Base-by-base conservation (phyloP, 1,140 invertebrate species). In the Drosophila bocki region DNA sequence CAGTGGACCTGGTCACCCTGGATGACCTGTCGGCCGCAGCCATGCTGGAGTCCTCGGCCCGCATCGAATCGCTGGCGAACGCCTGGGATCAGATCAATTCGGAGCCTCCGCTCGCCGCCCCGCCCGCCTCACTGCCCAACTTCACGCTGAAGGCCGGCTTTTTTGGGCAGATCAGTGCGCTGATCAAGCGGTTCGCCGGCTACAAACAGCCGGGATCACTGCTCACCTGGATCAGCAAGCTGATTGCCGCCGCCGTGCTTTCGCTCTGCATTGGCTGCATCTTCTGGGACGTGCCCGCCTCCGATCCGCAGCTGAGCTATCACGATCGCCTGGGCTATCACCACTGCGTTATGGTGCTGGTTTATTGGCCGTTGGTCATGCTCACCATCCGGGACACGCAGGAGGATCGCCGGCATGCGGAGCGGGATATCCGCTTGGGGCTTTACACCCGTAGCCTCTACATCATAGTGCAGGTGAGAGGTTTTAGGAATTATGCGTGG, bases 11-110 rank as follows among this genome's bases (percentile, higher is more conserved):
- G 68, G 98, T 99, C 7, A 99, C 98, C 0, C 91, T 98, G 82
- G 98, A 99, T 90, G 97, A 98, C 91, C 93, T 99, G 50, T 98
- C 97, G 7, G 95, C 97, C 1, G 98, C 98, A 90, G 98, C 98
- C 15, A 97, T 98, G 96, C 91, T 98, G 53, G 98, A 99, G 93
- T 99, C 98, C 1, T 98, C 97, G 13, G 97, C 98, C 70, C 95
- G 98, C 69, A 98, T 99, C 53, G 97, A 98, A 91, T 97, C 97
- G 58, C 92, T 99, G 42, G 97, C 97, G 3, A 97, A 98, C 77
- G 94, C 98, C 54, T 93, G 92, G 92, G 92, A 93, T 65, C 92
- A 92, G 72, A 92, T 93, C n/a, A 93, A 93, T 42, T 91, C 92
- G 17, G 92, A 93, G 67, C 92, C 91, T 1, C 92, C 92, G 9